Evolutionary conservation across 2,888 invertebrate species (phyloP).

Genomic region (Metellina segmentata): DNA sequence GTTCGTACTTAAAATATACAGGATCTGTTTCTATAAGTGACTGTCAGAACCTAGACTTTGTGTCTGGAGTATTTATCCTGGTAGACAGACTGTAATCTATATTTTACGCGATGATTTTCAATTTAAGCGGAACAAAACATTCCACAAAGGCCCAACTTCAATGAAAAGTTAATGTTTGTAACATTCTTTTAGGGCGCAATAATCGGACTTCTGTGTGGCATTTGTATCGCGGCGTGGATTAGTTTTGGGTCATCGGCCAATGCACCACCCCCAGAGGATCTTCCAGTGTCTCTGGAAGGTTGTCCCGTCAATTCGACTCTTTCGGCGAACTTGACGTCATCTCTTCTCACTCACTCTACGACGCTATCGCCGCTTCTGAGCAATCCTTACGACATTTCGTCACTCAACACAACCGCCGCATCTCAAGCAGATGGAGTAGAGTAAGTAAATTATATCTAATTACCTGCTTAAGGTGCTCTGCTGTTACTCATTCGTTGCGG

Average conservation of each 20-base stretch:
- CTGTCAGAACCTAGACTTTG: too few species aligned
- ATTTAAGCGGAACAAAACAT: neutral
- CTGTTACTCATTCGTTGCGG: too few species aligned
- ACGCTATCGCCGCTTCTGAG: neutral
- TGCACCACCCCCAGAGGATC: constrained; percentile 16
- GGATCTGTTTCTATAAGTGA: too few species aligned
- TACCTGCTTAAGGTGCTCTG: too few species aligned
- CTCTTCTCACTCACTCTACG: neutral
- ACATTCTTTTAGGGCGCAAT: constrained; percentile 46
- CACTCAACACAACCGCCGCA: constrained; percentile 5
- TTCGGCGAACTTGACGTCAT: neutral
- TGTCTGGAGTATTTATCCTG: too few species aligned
- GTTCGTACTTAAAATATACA: too few species aligned
- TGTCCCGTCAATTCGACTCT: constrained; percentile 29
- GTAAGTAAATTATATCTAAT: neutral
- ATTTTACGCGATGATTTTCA: neutral
- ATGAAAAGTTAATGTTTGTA: neutral
- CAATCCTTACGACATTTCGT: neutral
- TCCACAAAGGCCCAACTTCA: neutral
- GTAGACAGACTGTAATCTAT: too few species aligned
- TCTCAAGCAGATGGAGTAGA: neutral
- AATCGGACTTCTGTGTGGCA: constrained; percentile 25
- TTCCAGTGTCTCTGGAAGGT: constrained; percentile 56
- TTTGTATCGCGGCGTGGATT: constrained; percentile 52
- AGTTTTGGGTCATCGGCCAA: constrained; percentile 66